Evolutionary conservation across 53 echinoderm and acorn worm genomes (phyloP), one percentile per base, ranked within the genome.

Genomic region (Paelopatides confundens): DNA sequence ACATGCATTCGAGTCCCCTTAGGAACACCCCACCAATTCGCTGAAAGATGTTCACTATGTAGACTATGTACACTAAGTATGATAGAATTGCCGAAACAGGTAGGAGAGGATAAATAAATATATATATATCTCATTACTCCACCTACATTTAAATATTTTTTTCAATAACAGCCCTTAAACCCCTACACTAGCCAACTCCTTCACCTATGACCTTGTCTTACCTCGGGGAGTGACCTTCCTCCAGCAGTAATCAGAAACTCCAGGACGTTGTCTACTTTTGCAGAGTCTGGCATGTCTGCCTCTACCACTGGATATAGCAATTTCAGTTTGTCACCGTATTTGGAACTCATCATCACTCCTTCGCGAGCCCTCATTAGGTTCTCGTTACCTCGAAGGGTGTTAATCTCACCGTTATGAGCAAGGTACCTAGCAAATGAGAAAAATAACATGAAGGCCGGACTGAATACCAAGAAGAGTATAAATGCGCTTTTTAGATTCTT

Each of bases 241-340:
- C 98, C 98, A 13, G 98, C 98, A 88, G 93, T 98, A 77, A 95
- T 94, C 81, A 98, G 86, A 78, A 98, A 98, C 64, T 98, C 98
- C 21, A 98, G 89, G 38, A 98, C 98, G 36, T 94, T 95, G 65
- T 98, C 98, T 77, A 95, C 92, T 39, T 92, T 88, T 6, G 95
- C 98, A 0, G 98, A 98, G 81, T 98, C 98, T 0, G 98, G 90
- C 88, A 93, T 90, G n/a, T 92, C 95, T 0, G 92, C 92, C 88
- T 98, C 98, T 5, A 98, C 95, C 13, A 98, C 98, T 1, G 95
- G 98, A 63, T 98, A 95, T 43, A 98, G 95, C 11, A 82, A 63
- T 68, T 95, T 92, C 52, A 98, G 91, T 35, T 95, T 76, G 46
- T 95, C 94, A 0, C 95, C 98, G 40, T 90, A 98, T 84, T 91